Conservation (phyloP, 1,140 invertebrate genomes). For the Tetranychus urticae region DNA sequence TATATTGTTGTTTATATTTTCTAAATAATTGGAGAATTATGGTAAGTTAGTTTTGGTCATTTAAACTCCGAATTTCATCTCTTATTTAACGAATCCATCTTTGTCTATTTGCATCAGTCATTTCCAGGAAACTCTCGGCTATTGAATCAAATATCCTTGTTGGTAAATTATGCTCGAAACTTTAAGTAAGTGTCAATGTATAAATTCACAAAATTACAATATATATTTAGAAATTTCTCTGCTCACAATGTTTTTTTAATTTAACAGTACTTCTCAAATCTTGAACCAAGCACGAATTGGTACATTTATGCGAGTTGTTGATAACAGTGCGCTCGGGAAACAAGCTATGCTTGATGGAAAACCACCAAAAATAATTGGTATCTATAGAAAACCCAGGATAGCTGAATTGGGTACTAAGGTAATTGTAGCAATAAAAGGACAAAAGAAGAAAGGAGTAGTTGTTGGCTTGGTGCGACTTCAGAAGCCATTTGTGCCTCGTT, state of each 20-base stretch:
- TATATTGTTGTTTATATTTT: too few relatives aligned
- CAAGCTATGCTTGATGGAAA: conserved; percentile 75
- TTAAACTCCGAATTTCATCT: too few relatives aligned
- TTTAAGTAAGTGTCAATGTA: too few relatives aligned
- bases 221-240: background rate
- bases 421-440: conserved; percentile 80
- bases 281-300: background rate
- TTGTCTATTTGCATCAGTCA: too few relatives aligned
- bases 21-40: too few relatives aligned
- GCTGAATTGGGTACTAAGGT: conserved; percentile 49
- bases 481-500: conserved; percentile 55
- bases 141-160: too few relatives aligned
- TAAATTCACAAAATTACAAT: too few relatives aligned
- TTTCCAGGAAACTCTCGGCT: too few relatives aligned
- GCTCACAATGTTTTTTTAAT: background rate
- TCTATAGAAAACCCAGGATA: conserved; percentile 22
- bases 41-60: too few relatives aligned
- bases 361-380: conserved; percentile 42
- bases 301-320: conserved; percentile 63
- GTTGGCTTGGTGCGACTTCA: conserved; percentile 75
- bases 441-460: conserved; percentile 84
- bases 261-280: background rate
- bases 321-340: conserved; percentile 84
- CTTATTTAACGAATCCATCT: too few relatives aligned
- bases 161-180: too few relatives aligned